A percentile compares a stretch with the other conserved stretches of the same genome.
phyloP scores from a whole-genome alignment of 2,797 vertebrate genomes.

The Channallabes apus region DNA sequence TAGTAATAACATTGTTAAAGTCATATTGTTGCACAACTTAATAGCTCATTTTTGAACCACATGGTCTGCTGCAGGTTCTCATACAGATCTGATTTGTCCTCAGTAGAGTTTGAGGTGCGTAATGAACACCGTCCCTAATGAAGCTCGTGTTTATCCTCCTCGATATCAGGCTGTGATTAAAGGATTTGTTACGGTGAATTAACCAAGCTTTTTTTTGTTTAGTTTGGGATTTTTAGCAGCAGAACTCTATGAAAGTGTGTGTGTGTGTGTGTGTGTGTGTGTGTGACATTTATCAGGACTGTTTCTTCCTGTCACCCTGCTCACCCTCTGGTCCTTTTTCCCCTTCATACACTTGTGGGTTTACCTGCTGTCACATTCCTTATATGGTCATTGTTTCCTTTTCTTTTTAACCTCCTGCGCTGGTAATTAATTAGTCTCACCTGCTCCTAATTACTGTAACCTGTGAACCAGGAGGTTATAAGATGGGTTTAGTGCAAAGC shows the following conservation, averaged over 20 bases:
- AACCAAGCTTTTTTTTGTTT: neutral
- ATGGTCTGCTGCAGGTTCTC: neutral
- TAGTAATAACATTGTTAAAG: neutral
- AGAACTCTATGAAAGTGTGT: neutral
- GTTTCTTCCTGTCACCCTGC: neutral
- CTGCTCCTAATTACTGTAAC: neutral
- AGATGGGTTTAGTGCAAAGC: neutral
- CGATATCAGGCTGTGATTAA: constrained; percentile 15
- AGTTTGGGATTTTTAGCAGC: neutral
- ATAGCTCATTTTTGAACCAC: neutral
- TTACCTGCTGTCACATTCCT: neutral
- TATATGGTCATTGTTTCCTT: neutral
- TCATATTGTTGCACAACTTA: neutral
- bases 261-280: neutral
- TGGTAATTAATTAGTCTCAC: neutral
- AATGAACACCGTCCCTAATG: neutral
- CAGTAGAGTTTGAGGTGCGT: neutral
- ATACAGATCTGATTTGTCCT: neutral
- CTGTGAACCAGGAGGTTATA: neutral
- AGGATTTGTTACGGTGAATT: neutral
- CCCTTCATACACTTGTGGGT: neutral
- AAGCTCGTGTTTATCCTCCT: neutral
- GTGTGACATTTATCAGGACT: neutral
- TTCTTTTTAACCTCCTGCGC: neutral
- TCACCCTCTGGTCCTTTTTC: too few relatives aligned